Evolutionary conservation across 2,113 vertebrate species (phyloP).

Genomic region (Sapayoa aenigma): DNA sequence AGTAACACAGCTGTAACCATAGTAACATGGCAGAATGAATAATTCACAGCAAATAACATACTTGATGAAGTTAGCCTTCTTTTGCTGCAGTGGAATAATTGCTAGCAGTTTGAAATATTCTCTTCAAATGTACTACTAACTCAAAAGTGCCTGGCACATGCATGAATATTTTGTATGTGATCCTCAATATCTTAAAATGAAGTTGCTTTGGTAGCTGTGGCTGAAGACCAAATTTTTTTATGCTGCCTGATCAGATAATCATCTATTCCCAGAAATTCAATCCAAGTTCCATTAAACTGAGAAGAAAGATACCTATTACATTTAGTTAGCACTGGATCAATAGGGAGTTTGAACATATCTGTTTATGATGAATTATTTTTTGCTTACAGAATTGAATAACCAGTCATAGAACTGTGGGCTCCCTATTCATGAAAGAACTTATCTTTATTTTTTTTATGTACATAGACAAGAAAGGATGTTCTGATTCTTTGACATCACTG

Average conservation of each 20-base stretch:
- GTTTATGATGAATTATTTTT: not conserved
- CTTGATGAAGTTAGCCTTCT: conserved; percentile 16
- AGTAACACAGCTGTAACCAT: conserved; percentile 48
- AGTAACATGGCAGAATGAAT: conserved; percentile 33
- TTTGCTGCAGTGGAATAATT: conserved; percentile 16
- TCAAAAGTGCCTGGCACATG: not conserved
- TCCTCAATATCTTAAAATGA: not conserved
- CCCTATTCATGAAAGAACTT: not conserved
- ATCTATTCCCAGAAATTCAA: not conserved
- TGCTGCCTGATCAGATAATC: not conserved
- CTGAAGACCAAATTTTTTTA: not conserved
- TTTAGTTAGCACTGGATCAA: not conserved
- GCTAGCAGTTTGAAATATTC: not conserved
- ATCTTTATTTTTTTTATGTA: not conserved
- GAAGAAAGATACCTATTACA: not conserved
- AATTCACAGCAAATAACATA: conserved; percentile 45
- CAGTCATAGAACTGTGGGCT: not conserved
- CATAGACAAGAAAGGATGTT: not conserved
- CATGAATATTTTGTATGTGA: not conserved
- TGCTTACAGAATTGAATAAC: not conserved
- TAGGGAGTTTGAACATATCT: not conserved
- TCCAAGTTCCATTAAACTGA: not conserved
- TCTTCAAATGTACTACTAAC: not conserved
- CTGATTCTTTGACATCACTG: not conserved
- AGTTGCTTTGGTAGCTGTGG: not conserved